Base-by-base conservation (phyloP, 2,888 invertebrate species). In the Noctua comes region DNA sequence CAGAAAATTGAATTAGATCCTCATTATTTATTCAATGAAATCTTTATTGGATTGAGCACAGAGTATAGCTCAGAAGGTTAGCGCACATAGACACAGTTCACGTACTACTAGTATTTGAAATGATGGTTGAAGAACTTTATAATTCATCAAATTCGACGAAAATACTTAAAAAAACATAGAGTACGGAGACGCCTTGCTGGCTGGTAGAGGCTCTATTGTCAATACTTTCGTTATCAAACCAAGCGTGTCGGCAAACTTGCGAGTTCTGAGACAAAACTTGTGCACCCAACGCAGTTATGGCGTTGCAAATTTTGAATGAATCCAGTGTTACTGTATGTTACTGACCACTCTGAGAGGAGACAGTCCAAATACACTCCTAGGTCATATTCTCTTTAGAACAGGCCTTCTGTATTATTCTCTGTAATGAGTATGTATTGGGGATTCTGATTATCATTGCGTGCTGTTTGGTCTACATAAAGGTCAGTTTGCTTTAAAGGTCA, bases 21-120 rank as follows among this genome's bases (percentile, higher is more conserved):
- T 59, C 7, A 75, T 79, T 78, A 84, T 76, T 84, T 82, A 84
- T 84, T 86, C 72, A 86, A 68, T 65, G 40, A 76, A 75, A 84
- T 82, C 69, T 78, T 78, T 82, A 80, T 81, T 70, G 24, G 13
- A 48, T 27, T 48, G 18, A n/a, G n/a, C 13, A 43, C 1, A 16
- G 2, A n/a, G 5, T 10, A 13, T 10, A n/a, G 1, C 6, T 27
- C 71, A 71, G 64, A 71, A 79, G 54, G 10, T 54, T 1, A 0
- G 3, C 0, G 31, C 51, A 68, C 8, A 27, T 36, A 59, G 4
- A 40, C 11, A 11, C 21, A 1, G 0, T 64, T 65, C 27, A 13
- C 4, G 8, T 18, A 8, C 7, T 76, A n/a, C n/a, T 57, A 11
- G n/a, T 13, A 13, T 54, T 76, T 46, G 7, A 21, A 43, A 43